Evolutionary conservation across 64 coral and sea anemone genomes (phyloP).

Genomic region (Pachyseris speciosa): DNA sequence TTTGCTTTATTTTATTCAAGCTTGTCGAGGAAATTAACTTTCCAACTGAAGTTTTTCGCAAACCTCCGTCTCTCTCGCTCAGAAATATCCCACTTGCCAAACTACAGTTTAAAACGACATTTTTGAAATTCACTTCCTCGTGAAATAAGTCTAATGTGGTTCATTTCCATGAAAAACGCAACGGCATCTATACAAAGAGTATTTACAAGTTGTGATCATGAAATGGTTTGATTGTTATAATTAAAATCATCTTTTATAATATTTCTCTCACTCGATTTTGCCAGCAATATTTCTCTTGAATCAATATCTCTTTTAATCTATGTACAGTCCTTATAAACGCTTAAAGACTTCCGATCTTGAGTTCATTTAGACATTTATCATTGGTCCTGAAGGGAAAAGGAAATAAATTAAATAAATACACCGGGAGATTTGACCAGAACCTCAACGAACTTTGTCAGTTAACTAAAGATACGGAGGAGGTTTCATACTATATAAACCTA

Average conservation of each 20-base stretch:
- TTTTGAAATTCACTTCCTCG: not conserved
- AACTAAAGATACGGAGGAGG: not conserved
- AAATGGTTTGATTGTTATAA: not conserved
- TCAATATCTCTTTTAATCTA: not conserved
- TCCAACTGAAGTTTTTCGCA: not conserved
- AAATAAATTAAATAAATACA: not conserved
- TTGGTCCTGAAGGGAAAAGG: not conserved
- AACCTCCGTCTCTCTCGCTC: not conserved
- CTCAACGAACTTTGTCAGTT: not conserved
- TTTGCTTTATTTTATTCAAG: not conserved
- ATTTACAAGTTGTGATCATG: conserved; percentile 14
- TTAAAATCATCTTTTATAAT: conserved; percentile 43
- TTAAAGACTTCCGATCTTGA: not conserved
- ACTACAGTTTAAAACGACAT: not conserved
- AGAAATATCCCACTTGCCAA: not conserved
- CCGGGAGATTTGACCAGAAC: not conserved
- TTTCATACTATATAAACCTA: not conserved
- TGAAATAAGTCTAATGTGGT: not conserved
- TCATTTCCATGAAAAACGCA: not conserved
- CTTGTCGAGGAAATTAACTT: not conserved
- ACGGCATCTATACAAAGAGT: not conserved
- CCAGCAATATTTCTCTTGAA: not conserved
- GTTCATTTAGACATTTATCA: not conserved
- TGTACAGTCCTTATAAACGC: conserved; percentile 4
- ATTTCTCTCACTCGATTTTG: conserved; percentile 20